A percentile compares a stretch with the other conserved stretches of the same genome.
phyloP scores from a whole-genome alignment of 1,140 invertebrate genomes.

The Papilio polytes region DNA sequence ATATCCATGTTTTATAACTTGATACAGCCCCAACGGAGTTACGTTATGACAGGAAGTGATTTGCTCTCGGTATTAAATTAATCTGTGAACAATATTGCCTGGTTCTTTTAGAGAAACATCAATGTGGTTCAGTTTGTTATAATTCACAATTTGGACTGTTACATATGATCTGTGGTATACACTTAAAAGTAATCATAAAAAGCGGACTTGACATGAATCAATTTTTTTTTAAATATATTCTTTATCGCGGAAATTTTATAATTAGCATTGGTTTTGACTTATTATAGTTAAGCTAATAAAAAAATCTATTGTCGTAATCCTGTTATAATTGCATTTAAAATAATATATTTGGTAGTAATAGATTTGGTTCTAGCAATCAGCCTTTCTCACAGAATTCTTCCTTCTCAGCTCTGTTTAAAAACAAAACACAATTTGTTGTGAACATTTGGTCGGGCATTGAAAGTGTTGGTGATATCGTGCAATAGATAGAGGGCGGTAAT shows the following conservation, averaged over 20 bases:
- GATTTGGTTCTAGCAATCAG: not conserved
- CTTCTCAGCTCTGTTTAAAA: not conserved
- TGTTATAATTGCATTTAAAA: not conserved
- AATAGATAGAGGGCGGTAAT: slow-evolving; percentile 26
- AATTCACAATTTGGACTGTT: not conserved
- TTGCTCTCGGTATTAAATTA: slow-evolving; percentile 37
- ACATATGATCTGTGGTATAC: not conserved
- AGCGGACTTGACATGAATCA: no score
- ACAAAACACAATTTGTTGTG: slow-evolving; percentile 6
- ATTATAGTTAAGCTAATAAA: not conserved
- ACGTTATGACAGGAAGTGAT: slow-evolving; percentile 56
- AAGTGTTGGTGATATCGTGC: slow-evolving; percentile 15
- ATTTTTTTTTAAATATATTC: not conserved
- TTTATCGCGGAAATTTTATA: not conserved
- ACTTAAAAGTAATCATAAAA: no score
- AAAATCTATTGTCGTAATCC: not conserved
- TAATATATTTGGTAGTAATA: not conserved
- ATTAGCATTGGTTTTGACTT: not conserved
- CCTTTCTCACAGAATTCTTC: not conserved
- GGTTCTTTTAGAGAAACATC: slow-evolving; percentile 36
- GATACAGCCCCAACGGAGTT: slow-evolving; percentile 47
- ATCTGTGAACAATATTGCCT: not conserved
- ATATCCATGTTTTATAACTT: slow-evolving; percentile 27
- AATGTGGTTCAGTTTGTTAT: not conserved
- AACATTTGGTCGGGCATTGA: not conserved